Percentiles rank a stretch among this genome's conserved stretches.
phyloP scores from a whole-genome alignment of 2,888 invertebrate genomes.

The Listrodromus nycthemerus region DNA sequence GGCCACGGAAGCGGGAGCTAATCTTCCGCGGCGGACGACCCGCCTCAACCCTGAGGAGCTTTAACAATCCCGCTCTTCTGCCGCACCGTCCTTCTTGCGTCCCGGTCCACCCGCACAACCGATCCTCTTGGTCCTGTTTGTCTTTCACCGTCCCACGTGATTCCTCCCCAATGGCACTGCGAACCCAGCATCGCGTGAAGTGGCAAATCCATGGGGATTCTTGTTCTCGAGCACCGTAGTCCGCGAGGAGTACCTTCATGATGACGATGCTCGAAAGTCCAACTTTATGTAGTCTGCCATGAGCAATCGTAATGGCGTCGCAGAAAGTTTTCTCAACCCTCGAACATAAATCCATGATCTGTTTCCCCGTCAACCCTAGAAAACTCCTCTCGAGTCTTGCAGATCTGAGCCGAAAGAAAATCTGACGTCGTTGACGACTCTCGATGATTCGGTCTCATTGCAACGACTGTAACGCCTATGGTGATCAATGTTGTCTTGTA shows the following conservation, averaged over 20 bases:
- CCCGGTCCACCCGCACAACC: slow-evolving; percentile 26
- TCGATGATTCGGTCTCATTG: too few species aligned
- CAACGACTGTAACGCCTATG: too few species aligned
- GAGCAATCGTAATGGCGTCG: background rate
- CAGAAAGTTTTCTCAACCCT: background rate
- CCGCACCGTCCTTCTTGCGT: slow-evolving; percentile 32
- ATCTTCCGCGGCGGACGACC: slow-evolving; percentile 68
- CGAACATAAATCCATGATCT: background rate
- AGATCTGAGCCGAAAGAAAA: background rate
- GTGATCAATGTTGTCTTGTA: too few species aligned
- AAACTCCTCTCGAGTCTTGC: background rate
- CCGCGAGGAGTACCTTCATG: background rate
- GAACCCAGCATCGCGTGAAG: slow-evolving; percentile 32
- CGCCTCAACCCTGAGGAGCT: slow-evolving; percentile 53
- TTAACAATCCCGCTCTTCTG: slow-evolving; percentile 32
- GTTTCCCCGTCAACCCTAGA: background rate
- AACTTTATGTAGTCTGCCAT: background rate
- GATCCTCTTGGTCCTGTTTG: slow-evolving; percentile 33
- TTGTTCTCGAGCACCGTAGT: background rate
- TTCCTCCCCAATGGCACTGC: slow-evolving; percentile 37
- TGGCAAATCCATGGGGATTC: slow-evolving; percentile 13
- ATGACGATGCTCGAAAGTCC: background rate
- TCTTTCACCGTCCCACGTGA: slow-evolving; percentile 48
- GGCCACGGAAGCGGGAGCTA: slow-evolving; percentile 62
- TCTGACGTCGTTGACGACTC: too few species aligned